Conservation (phyloP, 1,140 invertebrate species). For the Hycleus cichorii region DNA sequence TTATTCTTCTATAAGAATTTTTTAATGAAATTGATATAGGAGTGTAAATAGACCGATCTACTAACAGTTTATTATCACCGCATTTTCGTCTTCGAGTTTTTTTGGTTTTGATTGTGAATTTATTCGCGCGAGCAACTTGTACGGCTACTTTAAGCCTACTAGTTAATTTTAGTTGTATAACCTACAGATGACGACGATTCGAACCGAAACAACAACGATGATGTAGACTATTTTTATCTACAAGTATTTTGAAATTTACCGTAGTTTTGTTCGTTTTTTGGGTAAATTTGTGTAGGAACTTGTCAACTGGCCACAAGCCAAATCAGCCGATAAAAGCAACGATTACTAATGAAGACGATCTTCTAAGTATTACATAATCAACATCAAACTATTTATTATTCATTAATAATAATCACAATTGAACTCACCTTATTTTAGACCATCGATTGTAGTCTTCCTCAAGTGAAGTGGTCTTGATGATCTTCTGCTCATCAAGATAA, state of each 20-base stretch:
- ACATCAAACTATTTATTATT: background rate
- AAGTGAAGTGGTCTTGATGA: conserved; percentile 30
- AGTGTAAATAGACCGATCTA: background rate
- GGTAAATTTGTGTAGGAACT: too few relatives aligned
- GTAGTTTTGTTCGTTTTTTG: too few relatives aligned
- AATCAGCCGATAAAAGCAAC: too few relatives aligned
- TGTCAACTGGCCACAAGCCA: too few relatives aligned
- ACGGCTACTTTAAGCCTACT: conserved; percentile 10
- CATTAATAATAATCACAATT: background rate
- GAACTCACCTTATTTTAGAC: conserved; percentile 35
- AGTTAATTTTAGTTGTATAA: conserved; percentile 22
- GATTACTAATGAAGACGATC: background rate
- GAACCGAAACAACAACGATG: background rate
- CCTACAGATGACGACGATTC: conserved; percentile 5
- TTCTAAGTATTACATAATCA: too few relatives aligned
- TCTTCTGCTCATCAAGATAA: conserved; percentile 27
- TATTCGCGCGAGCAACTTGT: background rate
- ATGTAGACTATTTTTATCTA: conserved; percentile 14
- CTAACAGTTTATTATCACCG: background rate
- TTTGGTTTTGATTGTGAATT: too few relatives aligned
- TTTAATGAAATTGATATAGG: too few relatives aligned
- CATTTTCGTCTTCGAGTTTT: conserved; percentile 3
- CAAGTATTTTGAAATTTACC: too few relatives aligned
- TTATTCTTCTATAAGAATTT: background rate
- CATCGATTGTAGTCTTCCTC: conserved; percentile 37